Evolutionary conservation across 2,113 vertebrate species (phyloP).

Genomic region (Grammomys surdaster): DNA sequence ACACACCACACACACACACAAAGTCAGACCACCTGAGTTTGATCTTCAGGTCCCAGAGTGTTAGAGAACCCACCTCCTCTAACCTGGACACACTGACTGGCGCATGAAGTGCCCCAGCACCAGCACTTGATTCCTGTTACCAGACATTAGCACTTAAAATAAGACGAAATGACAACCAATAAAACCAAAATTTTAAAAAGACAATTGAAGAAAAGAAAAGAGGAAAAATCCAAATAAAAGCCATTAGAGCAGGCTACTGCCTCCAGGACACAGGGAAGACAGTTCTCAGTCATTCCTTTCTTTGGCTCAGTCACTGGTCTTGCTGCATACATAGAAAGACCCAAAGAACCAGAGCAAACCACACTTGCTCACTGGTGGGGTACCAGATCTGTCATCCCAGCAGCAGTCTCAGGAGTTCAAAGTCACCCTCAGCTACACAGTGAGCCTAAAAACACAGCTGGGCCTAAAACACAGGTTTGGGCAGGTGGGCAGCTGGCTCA

Average conservation of each 20-base stretch:
- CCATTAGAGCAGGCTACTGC: not conserved
- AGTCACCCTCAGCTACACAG: not conserved
- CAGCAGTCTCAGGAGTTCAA: not conserved
- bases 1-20: no score
- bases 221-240: not conserved
- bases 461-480: not conserved
- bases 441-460: not conserved
- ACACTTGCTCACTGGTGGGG: not conserved
- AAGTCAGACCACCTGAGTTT: not conserved
- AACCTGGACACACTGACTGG: not conserved
- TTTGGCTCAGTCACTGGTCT: not conserved
- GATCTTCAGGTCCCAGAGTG: no score
- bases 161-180: constrained; percentile 39
- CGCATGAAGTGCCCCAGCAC: not conserved
- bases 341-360: not conserved
- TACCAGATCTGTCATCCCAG: not conserved
- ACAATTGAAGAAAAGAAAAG: not conserved
- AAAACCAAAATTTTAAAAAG: not conserved
- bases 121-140: constrained; percentile 40
- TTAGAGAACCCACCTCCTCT: not conserved
- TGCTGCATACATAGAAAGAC: not conserved
- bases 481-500: not conserved
- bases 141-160: constrained; percentile 52
- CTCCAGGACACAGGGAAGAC: not conserved
- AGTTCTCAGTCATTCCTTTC: not conserved